Evolutionary conservation across 1,140 invertebrate genomes (phyloP).

Genomic region (Scylla paramamosain): DNA sequence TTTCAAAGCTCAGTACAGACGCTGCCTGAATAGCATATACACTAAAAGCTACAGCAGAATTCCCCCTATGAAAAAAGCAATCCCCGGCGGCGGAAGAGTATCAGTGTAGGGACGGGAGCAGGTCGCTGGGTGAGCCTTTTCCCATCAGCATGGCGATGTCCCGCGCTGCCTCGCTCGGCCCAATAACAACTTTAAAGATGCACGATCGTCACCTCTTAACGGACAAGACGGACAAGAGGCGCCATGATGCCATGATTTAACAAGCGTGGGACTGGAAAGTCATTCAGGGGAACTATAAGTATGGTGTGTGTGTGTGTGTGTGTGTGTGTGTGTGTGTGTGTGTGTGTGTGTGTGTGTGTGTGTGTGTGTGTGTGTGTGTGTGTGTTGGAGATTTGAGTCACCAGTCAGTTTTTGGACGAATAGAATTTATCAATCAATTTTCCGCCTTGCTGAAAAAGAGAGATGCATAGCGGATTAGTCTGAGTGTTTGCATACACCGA

Average conservation of each 20-base stretch:
- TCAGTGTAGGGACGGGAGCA: too few relatives aligned
- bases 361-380: constrained; percentile 12
- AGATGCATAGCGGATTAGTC: background rate
- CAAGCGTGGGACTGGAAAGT: background rate
- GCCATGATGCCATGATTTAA: background rate
- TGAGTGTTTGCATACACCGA: background rate
- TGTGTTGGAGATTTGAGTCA: background rate
- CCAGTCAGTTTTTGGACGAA: too few relatives aligned
- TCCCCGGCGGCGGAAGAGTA: too few relatives aligned
- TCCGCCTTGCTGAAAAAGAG: too few relatives aligned
- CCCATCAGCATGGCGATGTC: too few relatives aligned
- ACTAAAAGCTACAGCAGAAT: too few relatives aligned
- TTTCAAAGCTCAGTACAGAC: too few relatives aligned
- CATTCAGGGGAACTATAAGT: background rate
- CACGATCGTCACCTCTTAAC: background rate
- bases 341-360: constrained; percentile 12
- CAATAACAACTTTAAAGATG: background rate
- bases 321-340: background rate
- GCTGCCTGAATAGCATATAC: too few relatives aligned
- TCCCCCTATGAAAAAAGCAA: too few relatives aligned
- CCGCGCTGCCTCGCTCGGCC: background rate
- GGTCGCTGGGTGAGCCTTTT: too few relatives aligned
- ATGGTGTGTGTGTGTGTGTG: background rate
- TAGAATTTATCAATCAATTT: too few relatives aligned
- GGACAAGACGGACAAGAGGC: background rate